Evolutionary conservation across 2,888 invertebrate genomes (phyloP), one percentile per base, ranked within the genome.

Genomic region (Drosophila multiciliata): DNA sequence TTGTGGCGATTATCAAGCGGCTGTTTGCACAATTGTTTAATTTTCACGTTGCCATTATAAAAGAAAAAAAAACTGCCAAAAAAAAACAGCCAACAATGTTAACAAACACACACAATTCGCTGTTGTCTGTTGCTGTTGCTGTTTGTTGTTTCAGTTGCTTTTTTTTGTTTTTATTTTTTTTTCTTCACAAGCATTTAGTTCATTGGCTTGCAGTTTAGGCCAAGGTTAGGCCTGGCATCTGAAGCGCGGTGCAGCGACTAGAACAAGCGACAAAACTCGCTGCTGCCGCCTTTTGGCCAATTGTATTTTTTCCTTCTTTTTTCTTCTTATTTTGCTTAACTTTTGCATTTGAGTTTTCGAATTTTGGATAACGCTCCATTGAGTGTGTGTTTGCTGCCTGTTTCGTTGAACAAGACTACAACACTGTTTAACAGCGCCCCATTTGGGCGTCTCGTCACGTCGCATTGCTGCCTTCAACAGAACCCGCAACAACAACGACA

Each of bases 191-290:
- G 83, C 85, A 87, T 91, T 87, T 87, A 86, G 90, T 89, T 90
- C 91, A 87, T 89, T 91, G 87, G 91, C 91, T 89, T 79, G 72
- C 68, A 86, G 91, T 92, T 91, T 92, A 82, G 91, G 91, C 92
- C 91, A 91, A 91, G 91, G 91, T 90, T 91, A 82, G 61, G 64
- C 66, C 68, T 73, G 81, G 80, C 80, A 89, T 84, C 87, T 80
- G 76, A 73, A 88, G 77, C 87, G 79, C 80, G 65, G 83, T 70
- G 76, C 80, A 61, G 77, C 73, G 82, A 75, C 80, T 78, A 75
- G 75, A 83, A 81, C 87, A 75, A 76, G 65, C 72, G 75, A 72
- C 83, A 83, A 75, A 68, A 63, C 38, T 32, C 83, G 77, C 48
- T 65, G 81, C 77, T 71, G 54, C 63, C 55, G 78, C 80, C 68